A percentile compares a stretch with the other conserved stretches of the same genome.
Conservation (phyloP, 2,888 invertebrate species). For the Epinotia bilunana region DNA sequence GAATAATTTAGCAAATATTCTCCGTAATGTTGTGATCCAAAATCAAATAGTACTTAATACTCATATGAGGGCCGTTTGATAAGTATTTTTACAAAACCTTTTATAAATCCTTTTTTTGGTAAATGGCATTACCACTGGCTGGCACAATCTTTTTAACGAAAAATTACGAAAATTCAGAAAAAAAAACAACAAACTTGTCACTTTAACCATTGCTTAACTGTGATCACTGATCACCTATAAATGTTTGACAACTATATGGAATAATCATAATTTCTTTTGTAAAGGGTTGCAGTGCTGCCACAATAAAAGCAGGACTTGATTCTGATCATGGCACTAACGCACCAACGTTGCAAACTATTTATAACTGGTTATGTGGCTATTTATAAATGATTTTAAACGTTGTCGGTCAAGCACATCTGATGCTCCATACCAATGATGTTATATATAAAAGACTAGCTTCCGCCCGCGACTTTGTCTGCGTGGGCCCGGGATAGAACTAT, state of each 20-base stretch:
- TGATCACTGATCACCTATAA: neutral
- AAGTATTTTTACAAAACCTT: too few species aligned
- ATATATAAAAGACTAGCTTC: too few species aligned
- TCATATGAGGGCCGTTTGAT: too few species aligned
- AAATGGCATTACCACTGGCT: too few species aligned
- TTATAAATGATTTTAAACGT: slow-evolving; percentile 11
- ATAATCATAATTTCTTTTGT: neutral
- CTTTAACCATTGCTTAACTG: slow-evolving; percentile 3
- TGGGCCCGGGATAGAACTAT: too few species aligned
- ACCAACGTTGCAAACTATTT: slow-evolving; percentile 15
- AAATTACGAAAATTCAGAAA: neutral
- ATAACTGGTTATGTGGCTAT: too few species aligned
- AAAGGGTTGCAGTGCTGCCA: slow-evolving; percentile 9
- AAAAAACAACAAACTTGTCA: slow-evolving; percentile 10
- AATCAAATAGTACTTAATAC: too few species aligned
- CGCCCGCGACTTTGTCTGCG: too few species aligned
- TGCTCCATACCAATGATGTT: neutral
- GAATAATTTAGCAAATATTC: too few species aligned
- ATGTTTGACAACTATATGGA: neutral
- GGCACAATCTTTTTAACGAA: too few species aligned
- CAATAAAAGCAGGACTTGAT: neutral
- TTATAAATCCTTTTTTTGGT: too few species aligned
- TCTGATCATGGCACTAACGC: slow-evolving; percentile 15
- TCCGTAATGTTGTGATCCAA: neutral
- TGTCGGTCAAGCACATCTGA: slow-evolving; percentile 14